These are phyloP conservation scores for Morelia viridis DNA, from an alignment of 2,797 vertebrate genomes.

Conservation along the genomic window DNA sequence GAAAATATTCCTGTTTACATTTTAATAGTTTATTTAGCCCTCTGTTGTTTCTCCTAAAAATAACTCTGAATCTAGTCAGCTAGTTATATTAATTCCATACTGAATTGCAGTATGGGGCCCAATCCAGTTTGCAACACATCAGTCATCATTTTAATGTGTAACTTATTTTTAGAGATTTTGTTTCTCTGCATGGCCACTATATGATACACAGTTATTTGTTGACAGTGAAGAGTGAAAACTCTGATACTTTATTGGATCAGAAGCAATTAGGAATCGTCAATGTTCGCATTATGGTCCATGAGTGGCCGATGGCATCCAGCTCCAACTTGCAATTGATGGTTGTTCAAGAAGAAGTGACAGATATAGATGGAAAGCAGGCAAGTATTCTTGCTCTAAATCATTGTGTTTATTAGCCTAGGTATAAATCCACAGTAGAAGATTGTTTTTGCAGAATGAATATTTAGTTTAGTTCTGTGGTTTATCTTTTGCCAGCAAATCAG, in stretches of 20 bases:
- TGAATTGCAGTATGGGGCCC: neutral
- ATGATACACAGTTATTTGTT: conserved; percentile 29
- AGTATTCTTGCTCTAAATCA: conserved; percentile 26
- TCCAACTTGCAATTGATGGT: conserved; percentile 83
- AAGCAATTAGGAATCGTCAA: conserved; percentile 79
- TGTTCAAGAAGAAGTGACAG: conserved; percentile 88
- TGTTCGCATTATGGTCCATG: conserved; percentile 87
- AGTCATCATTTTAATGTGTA: neutral
- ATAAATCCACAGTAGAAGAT: neutral
- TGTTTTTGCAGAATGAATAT: too few species aligned
- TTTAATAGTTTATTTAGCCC: neutral
- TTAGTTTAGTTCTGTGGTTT: neutral
- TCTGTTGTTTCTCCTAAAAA: neutral
- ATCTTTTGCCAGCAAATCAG: neutral
- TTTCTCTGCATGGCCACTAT: conserved; percentile 18
- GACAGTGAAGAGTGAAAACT: conserved; percentile 78
- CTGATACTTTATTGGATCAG: conserved; percentile 70
- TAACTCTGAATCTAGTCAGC: neutral
- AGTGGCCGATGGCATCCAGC: conserved; percentile 83
- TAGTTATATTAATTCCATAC: neutral
- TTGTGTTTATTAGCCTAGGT: neutral
- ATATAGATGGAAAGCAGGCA: conserved; percentile 88
- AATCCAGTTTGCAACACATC: neutral
- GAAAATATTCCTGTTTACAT: neutral
- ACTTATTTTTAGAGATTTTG: conserved; percentile 16